These are phyloP conservation scores for Epicauta chinensis DNA, from an alignment of 1,140 invertebrate species.

Conservation along the genomic window DNA sequence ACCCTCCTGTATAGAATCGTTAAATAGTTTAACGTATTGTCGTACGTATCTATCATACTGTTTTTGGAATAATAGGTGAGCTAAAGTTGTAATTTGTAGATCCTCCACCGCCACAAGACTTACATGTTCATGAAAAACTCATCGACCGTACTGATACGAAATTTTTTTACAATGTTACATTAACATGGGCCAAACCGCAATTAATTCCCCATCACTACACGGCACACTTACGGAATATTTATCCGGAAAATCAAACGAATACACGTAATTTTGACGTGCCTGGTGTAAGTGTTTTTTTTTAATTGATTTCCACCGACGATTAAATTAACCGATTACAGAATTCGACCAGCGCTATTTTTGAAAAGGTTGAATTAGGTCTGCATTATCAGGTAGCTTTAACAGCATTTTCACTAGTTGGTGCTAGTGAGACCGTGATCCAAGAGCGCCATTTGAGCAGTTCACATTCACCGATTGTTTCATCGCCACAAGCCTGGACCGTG, in stretches of 20 bases:
- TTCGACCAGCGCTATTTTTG: slow-evolving; percentile 25
- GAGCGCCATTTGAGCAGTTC: not conserved
- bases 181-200: slow-evolving; percentile 40
- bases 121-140: slow-evolving; percentile 29
- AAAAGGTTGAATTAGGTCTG: slow-evolving; percentile 22
- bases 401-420: slow-evolving; percentile 37
- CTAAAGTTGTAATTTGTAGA: slow-evolving; percentile 27
- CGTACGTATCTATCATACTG: not conserved
- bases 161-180: slow-evolving; percentile 30
- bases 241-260: slow-evolving; percentile 11
- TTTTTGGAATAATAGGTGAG: not conserved
- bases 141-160: slow-evolving; percentile 1
- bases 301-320: too few species aligned
- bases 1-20: slow-evolving; percentile 1
- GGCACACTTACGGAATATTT: slow-evolving; percentile 32
- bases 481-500: not conserved
- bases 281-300: slow-evolving; percentile 8
- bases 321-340: too few species aligned
- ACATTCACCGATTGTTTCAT: slow-evolving; percentile 9
- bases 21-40: slow-evolving; percentile 1
- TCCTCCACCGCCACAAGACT: slow-evolving; percentile 34
- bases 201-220: slow-evolving; percentile 42
- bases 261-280: slow-evolving; percentile 8
- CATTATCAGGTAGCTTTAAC: slow-evolving; percentile 35
- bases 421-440: slow-evolving; percentile 19